Percentiles rank a stretch among this genome's conserved stretches.
phyloP scores from a whole-genome alignment of 2,113 vertebrate species.

The Beaufortia kweichowensis region DNA sequence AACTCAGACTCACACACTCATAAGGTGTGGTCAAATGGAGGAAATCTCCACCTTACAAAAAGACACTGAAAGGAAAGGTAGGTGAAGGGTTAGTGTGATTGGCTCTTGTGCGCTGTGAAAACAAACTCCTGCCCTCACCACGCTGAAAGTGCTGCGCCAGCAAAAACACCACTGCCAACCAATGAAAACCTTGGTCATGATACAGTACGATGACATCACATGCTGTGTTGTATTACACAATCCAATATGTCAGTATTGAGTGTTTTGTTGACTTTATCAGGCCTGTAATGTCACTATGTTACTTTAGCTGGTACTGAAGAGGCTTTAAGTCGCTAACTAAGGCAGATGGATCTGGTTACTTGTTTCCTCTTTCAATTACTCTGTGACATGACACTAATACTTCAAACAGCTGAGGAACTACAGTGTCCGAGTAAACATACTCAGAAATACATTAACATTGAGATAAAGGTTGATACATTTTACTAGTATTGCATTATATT shows the following conservation, averaged over 20 bases:
- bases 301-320: not conserved
- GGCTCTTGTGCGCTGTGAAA: slow-evolving; percentile 61
- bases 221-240: too few relatives aligned
- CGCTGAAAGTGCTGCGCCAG: slow-evolving; percentile 27
- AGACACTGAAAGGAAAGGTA: slow-evolving; percentile 58
- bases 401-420: not conserved
- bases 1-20: slow-evolving; percentile 1
- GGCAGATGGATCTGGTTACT: slow-evolving; percentile 22
- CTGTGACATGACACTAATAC: not conserved
- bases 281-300: not conserved
- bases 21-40: slow-evolving; percentile 43
- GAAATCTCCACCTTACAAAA: slow-evolving; percentile 53
- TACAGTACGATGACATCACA: not conserved
- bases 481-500: too few relatives aligned
- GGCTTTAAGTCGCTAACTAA: not conserved
- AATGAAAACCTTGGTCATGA: not conserved
- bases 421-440: too few relatives aligned
- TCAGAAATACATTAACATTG: too few relatives aligned
- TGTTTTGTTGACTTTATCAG: not conserved
- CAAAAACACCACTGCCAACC: not conserved
- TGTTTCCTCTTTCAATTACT: slow-evolving; percentile 11
- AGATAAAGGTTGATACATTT: too few relatives aligned
- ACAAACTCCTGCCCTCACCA: slow-evolving; percentile 47
- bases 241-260: too few relatives aligned
- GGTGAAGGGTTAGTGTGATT: slow-evolving; percentile 57